Evolutionary conservation across 2,113 vertebrate genomes (phyloP), one percentile per base, ranked within the genome.

Genomic region (Protomyctophum bolini): DNA sequence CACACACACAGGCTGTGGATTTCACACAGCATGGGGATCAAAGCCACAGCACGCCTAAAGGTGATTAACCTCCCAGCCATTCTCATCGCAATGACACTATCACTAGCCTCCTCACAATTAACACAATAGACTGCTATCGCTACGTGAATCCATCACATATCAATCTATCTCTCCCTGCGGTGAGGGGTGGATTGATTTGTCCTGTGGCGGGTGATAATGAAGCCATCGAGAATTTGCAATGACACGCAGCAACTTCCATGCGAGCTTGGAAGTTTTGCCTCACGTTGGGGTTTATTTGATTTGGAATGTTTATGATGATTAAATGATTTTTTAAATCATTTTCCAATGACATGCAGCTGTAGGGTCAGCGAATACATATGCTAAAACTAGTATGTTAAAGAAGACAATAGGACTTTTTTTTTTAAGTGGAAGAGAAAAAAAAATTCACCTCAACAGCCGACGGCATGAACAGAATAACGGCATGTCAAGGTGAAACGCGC

Each of bases 11-110:
- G 83, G 79, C 77, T 82, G 85, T 89, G 86, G 86, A 84, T 84
- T 88, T 90, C 82, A 83, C 84, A 86, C 82, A 86, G 83, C 65
- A 15, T 14, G 73, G 81, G 82, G 82, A 89, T 88, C 82, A 85
- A 89, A 87, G 84, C 77, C 81, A 83, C 76, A 76, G 77, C 72
- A 10, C 76, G 77, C 79, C 78, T 79, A 81, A 81, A 87, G 80
- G 85, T 87, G 86, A 88, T 87, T 87, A 84, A 86, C 83, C 85
- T 79, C 75, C 63, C 58, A 73, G 89, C 50, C 69, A 12, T 21
- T 78, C 63, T 86, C 83, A 85, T 82, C 79, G 70, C 85, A 79
- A 71, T 72, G 10, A 41, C 33, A 57, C 73, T 50, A 68, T 75
- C 58, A 76, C 72, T 41, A 55, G 4, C 8, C 52, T 78, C 52